Evolutionary conservation across 2,888 invertebrate genomes (phyloP).

Genomic region (Agrotis exclamationis): DNA sequence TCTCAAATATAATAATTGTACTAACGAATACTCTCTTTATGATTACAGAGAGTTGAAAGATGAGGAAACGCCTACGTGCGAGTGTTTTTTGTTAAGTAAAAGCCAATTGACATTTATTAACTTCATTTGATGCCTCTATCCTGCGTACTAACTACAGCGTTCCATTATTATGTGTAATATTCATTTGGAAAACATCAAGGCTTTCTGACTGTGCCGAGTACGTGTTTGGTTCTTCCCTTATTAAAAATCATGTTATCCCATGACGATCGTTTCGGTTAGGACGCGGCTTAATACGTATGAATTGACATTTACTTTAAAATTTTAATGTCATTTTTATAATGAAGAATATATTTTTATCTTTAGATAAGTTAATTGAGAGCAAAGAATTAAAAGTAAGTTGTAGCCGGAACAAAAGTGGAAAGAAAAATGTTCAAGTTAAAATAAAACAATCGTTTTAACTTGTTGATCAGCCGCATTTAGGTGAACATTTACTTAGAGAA

Average conservation of each 20-base stretch:
- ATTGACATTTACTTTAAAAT: neutral
- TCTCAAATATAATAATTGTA: no score
- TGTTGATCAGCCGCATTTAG: neutral
- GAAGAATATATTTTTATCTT: neutral
- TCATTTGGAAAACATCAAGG: neutral
- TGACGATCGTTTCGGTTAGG: neutral
- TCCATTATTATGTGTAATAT: no score
- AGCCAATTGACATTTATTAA: no score
- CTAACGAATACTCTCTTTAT: no score
- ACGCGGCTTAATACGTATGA: no score
- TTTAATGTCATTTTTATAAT: neutral
- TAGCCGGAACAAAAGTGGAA: neutral
- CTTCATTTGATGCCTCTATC: no score
- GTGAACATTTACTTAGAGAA: neutral
- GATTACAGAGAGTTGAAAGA: no score
- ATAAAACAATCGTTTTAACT: neutral
- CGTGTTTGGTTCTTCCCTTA: neutral
- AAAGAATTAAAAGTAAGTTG: neutral
- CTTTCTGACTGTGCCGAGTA: neutral
- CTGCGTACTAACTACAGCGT: no score
- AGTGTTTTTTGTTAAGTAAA: no score
- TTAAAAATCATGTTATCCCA: neutral
- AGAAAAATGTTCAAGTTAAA: neutral
- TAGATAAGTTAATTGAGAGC: neutral
- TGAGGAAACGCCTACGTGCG: no score